Conservation (phyloP, 2,888 invertebrate genomes). For the Amiota minor region DNA sequence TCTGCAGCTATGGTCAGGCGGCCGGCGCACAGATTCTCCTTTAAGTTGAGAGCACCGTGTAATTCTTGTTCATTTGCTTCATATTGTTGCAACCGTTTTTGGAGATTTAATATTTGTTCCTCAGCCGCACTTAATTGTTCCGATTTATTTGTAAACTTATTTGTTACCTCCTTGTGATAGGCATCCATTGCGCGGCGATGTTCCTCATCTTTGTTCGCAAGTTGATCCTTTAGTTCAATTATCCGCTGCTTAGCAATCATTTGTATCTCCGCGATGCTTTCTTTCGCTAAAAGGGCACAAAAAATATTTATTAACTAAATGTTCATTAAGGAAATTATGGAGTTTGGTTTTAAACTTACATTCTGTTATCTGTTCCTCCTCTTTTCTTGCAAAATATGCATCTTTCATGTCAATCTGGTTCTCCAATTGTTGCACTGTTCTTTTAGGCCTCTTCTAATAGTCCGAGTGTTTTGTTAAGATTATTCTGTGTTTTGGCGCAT, state of each 20-base stretch:
- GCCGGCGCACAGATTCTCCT: constrained; percentile 62
- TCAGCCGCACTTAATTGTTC: constrained; percentile 72
- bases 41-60: constrained; percentile 58
- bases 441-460: constrained; percentile 66
- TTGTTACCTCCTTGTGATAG: constrained; percentile 60
- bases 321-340: not conserved
- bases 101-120: constrained; percentile 66
- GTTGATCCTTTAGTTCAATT: constrained; percentile 61
- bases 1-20: constrained; percentile 57
- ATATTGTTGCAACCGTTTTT: constrained; percentile 58
- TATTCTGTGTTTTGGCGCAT: constrained; percentile 56
- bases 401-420: constrained; percentile 70
- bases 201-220: constrained; percentile 63
- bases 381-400: constrained; percentile 62
- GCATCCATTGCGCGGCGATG: constrained; percentile 61
- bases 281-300: constrained; percentile 74
- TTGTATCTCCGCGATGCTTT: constrained; percentile 74
- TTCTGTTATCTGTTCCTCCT: constrained; percentile 67
- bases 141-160: constrained; percentile 63
- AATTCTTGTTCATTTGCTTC: constrained; percentile 63
- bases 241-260: constrained; percentile 65
- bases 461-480: constrained; percentile 60
- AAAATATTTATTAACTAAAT: not conserved
- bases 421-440: constrained; percentile 66
- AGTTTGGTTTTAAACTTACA: constrained; percentile 60